Evolutionary conservation across 2,113 vertebrate species (phyloP).

Genomic region (zebrafish (Danio rerio)): GRCz12tu NC_133182.1:37273501-37274000

Average conservation of each 20-base stretch:
- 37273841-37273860: background rate
- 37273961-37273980: background rate
- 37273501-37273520: too few relatives aligned
- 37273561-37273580: background rate
- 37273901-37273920: background rate
- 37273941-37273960: background rate
- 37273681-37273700: background rate
- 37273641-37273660: background rate
- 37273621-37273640: too few relatives aligned
- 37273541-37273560: background rate
- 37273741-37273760: slow-evolving; percentile 7
- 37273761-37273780: background rate
- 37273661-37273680: background rate
- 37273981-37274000: background rate
- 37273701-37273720: slow-evolving; percentile 11
- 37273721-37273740: slow-evolving; percentile 7
- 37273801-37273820: slow-evolving; percentile 17
- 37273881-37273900: background rate
- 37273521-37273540: background rate
- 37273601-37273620: background rate
- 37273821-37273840: slow-evolving; percentile 10
- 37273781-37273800: slow-evolving; percentile 28
- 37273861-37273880: background rate
- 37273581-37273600: background rate
- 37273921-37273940: background rate